Conservation (phyloP, 1,140 invertebrate species). For the Drosophila pruinosa region DNA sequence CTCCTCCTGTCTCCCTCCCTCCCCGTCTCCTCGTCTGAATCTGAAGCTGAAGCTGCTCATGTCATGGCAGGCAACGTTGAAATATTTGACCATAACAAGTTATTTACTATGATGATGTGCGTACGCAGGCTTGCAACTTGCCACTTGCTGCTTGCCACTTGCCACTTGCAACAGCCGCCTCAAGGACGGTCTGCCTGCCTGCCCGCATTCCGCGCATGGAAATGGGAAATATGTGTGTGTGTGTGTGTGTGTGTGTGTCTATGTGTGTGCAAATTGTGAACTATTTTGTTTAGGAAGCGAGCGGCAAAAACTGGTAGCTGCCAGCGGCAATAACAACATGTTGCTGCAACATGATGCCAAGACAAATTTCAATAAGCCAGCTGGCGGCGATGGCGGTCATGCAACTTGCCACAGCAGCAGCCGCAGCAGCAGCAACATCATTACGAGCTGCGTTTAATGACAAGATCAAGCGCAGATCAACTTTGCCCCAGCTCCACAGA, state of each 20-base stretch:
- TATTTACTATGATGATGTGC: constrained; percentile 74
- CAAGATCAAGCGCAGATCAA: constrained; percentile 74
- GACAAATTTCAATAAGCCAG: constrained; percentile 60
- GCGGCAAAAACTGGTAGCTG: constrained; percentile 46
- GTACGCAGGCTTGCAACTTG: constrained; percentile 15
- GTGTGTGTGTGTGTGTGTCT: too few species aligned
- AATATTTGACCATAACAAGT: constrained; percentile 74
- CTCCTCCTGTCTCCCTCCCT: constrained; percentile 6
- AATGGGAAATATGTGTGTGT: constrained; percentile 50
- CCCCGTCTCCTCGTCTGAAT: not conserved
- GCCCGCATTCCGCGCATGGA: constrained; percentile 45
- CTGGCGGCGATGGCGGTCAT: constrained; percentile 39
- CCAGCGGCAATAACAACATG: constrained; percentile 60
- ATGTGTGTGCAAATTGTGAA: constrained; percentile 62
- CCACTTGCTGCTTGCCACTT: constrained; percentile 18
- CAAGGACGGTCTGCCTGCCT: constrained; percentile 56
- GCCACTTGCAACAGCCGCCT: constrained; percentile 34
- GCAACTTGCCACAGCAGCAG: constrained; percentile 35
- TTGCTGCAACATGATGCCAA: constrained; percentile 60
- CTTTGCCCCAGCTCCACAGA: constrained; percentile 33
- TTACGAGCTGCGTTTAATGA: constrained; percentile 71
- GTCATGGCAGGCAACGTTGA: constrained; percentile 45
- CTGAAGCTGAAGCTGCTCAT: constrained; percentile 14
- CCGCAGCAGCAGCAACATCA: constrained; percentile 50
- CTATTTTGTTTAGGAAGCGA: constrained; percentile 74